Conservation (phyloP, 2,888 invertebrate genomes). For the Thera britannica region DNA sequence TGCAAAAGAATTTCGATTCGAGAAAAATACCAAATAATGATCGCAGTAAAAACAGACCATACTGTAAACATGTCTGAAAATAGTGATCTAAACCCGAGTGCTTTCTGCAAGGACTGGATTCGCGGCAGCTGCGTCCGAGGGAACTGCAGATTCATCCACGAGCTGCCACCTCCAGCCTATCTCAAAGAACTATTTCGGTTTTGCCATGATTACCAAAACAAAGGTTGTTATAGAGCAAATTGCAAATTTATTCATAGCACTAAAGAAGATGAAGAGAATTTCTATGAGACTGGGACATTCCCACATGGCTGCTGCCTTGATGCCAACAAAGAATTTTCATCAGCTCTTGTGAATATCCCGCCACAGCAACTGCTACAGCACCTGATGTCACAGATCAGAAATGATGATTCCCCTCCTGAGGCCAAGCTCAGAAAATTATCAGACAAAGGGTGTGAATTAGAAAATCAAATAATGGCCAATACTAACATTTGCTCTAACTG, state of each 20-base stretch:
- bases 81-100: constrained; percentile 55
- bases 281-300: constrained; percentile 86
- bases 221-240: constrained; percentile 86
- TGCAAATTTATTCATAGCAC: constrained; percentile 90
- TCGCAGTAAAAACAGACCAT: constrained; percentile 44
- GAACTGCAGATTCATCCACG: constrained; percentile 78
- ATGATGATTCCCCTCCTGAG: constrained; percentile 75
- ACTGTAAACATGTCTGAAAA: constrained; percentile 62
- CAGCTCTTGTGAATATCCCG: constrained; percentile 47
- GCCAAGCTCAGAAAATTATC: constrained; percentile 71
- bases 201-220: constrained; percentile 88
- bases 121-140: constrained; percentile 82
- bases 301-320: constrained; percentile 70
- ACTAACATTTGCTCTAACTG: constrained; percentile 68
- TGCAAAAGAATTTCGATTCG: neutral
- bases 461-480: constrained; percentile 62
- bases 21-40: neutral
- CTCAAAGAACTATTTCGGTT: constrained; percentile 78
- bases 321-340: constrained; percentile 53
- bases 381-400: constrained; percentile 62
- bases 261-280: constrained; percentile 88
- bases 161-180: constrained; percentile 65
- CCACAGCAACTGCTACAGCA: constrained; percentile 55
- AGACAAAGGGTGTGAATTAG: constrained; percentile 65
- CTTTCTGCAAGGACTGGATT: constrained; percentile 80